Evolutionary conservation across 2,113 vertebrate species (phyloP).

Genomic region (Bungarus multicinctus): DNA sequence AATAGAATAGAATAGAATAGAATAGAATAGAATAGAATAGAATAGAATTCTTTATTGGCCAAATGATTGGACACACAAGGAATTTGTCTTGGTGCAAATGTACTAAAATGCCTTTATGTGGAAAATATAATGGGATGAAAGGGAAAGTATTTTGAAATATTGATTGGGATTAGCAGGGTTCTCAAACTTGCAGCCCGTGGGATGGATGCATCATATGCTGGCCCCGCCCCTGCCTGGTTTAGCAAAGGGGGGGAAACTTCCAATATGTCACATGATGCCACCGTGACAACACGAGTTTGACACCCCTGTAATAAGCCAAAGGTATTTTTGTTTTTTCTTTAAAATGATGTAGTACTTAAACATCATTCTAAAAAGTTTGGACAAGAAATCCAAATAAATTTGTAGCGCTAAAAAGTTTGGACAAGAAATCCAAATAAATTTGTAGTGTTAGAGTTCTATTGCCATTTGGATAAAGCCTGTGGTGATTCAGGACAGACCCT

Average conservation of each 20-base stretch:
- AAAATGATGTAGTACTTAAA: no score
- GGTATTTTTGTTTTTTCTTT: not conserved
- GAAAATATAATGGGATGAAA: not conserved
- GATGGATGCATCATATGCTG: no score
- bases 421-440: not conserved
- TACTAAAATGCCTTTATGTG: not conserved
- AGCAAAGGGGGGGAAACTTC: no score
- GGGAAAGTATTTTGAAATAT: not conserved
- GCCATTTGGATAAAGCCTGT: not conserved
- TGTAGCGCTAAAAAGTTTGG: not conserved
- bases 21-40: no score
- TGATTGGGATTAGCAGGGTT: not conserved
- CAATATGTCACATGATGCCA: no score
- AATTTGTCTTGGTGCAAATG: no score
- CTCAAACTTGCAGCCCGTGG: no score
- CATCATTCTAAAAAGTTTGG: not conserved
- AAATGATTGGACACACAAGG: no score
- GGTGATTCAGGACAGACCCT: not conserved
- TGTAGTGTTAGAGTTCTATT: not conserved
- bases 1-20: no score
- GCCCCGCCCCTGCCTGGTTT: no score
- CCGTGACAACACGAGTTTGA: no score
- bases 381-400: not conserved
- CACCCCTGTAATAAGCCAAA: not conserved
- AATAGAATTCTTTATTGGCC: no score